Conservation (phyloP, 2,797 vertebrate species). For the Anolis apletophallus region DNA sequence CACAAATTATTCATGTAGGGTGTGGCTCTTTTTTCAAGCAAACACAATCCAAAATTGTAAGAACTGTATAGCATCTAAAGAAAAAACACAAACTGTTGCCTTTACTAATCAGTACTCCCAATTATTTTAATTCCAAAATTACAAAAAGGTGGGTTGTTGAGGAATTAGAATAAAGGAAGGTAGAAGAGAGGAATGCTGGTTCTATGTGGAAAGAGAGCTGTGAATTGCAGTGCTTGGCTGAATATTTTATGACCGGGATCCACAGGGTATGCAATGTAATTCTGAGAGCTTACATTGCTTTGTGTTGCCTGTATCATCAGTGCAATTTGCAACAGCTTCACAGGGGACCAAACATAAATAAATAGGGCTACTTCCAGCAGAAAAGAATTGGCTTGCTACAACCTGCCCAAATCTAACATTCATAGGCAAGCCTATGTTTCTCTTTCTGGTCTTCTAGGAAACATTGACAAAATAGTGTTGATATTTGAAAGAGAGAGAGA, state of each 20-base stretch:
- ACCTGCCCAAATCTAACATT: constrained; percentile 48
- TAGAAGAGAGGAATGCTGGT: constrained; percentile 26
- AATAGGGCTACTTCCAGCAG: constrained; percentile 36
- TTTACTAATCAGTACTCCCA: constrained; percentile 54
- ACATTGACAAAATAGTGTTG: no score
- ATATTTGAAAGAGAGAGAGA: background rate
- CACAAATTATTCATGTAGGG: constrained; percentile 11
- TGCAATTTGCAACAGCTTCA: constrained; percentile 52
- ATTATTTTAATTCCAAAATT: constrained; percentile 58
- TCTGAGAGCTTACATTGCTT: constrained; percentile 66
- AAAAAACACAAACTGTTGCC: constrained; percentile 45
- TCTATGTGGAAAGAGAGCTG: constrained; percentile 65
- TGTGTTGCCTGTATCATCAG: constrained; percentile 51
- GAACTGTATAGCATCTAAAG: constrained; percentile 37
- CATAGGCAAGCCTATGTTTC: constrained; percentile 24
- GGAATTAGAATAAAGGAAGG: background rate
- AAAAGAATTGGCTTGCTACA: constrained; percentile 40
- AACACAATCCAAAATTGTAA: constrained; percentile 44
- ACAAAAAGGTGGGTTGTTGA: background rate
- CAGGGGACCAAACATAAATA: constrained; percentile 42
- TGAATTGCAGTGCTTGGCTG: constrained; percentile 77
- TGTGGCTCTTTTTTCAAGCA: constrained; percentile 14
- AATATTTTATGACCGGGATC: constrained; percentile 80
- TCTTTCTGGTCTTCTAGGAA: constrained; percentile 34
- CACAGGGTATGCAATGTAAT: constrained; percentile 70